Base-by-base conservation (phyloP, 2,888 invertebrate genomes). In the Eupithecia pulchellata region DNA sequence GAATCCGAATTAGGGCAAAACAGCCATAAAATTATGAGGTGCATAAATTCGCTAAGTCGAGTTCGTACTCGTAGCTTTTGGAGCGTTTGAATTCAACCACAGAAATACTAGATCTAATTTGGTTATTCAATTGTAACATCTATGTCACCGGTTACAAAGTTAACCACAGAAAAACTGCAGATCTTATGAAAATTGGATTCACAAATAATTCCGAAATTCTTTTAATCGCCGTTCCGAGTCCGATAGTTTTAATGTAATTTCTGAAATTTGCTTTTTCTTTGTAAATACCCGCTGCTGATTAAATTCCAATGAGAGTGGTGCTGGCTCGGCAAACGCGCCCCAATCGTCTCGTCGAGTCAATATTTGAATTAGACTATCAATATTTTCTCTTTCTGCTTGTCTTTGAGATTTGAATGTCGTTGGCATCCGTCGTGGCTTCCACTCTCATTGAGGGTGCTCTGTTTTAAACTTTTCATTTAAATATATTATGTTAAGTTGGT, bases 221-320 rank as follows among this genome's bases (percentile, higher is more conserved):
- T 25, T 52, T 13, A 20, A 13, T 11, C 25, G 20, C 47, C 20
- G 9, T 47, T 47, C 20, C 20, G 8, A 57, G 2, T 29, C 57
- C 29, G 36, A 14, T 61, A 47, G 27, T 67, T 67, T 64, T 65
- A 65, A 71, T 68, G 61, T 65, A 61, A 71, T 62, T 62, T 55
- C 67, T 36, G 52, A n/a, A 34, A 36, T 47, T 20, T 13, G 17
- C 32, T 30, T 30, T 27, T 25, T 20, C 20, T 39, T 36, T 63
- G 68, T 60, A 68, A 68, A 68, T 63, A 68, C n/a, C n/a, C n/a
- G n/a, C 68, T 20, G n/a, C 6, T 55, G 63, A 68, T 62, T 52
- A 68, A 68, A 67, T 61, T 47, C 47, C 61, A 32, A 34, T 62
- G 55, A 47, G 32, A 60, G 42, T 60, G 34, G 36, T 42, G 58